Conservation (phyloP, 2,113 vertebrate genomes). For the Rissa tridactyla region DNA sequence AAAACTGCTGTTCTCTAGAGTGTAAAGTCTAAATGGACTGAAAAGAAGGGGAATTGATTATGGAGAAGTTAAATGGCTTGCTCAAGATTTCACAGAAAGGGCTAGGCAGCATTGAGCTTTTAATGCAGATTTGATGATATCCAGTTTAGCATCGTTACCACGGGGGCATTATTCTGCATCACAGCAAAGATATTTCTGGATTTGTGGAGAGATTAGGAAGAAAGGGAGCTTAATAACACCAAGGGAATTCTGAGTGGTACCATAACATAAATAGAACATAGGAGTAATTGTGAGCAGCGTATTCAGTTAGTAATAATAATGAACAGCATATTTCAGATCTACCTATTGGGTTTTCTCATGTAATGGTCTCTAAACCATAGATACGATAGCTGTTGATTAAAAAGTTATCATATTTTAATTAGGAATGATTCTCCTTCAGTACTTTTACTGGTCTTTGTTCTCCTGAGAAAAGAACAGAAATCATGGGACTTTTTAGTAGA, state of each 20-base stretch:
- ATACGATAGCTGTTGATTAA: not conserved
- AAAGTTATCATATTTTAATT: not conserved
- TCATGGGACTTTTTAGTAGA: not conserved
- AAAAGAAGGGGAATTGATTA: not conserved
- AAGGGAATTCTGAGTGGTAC: not conserved
- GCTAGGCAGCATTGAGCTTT: not conserved
- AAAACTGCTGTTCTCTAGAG: not conserved
- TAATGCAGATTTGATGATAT: not conserved
- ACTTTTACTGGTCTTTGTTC: not conserved
- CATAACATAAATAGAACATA: not conserved
- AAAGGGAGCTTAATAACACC: not conserved
- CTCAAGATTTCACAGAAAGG: not conserved
- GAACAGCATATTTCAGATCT: not conserved
- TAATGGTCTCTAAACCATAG: not conserved
- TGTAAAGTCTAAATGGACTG: not conserved
- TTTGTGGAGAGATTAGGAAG: not conserved
- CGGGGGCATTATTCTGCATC: not conserved
- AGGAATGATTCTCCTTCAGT: not conserved
- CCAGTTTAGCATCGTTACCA: not conserved
- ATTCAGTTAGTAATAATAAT: not conserved
- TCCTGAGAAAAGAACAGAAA: not conserved
- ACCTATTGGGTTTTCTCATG: not conserved
- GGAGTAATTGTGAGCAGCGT: not conserved
- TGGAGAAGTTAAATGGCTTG: not conserved
- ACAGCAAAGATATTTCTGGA: not conserved